Base-by-base conservation (phyloP, 2,797 vertebrate species). In the Sparidentex hasta region DNA sequence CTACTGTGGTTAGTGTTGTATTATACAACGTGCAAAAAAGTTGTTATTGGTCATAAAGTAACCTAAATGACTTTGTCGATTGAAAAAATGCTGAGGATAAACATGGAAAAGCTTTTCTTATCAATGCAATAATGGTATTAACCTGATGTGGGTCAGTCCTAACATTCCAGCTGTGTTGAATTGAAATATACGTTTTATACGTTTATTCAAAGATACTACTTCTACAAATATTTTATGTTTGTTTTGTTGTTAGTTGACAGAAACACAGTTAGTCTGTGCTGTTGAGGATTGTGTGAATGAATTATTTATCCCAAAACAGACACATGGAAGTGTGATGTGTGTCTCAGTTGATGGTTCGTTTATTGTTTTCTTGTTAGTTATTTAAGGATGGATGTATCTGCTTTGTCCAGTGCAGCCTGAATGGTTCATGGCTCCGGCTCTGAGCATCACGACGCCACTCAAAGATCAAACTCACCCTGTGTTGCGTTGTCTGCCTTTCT, bases 371-470 rank as follows among this genome's bases (percentile, higher is more conserved):
- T 16, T 8, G 12, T 50, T 65, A 7, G 20, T 21, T 9, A n/a
- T 44, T 44, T 71, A 47, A 23, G 25, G 7, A 2, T 61, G 23
- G 33, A 18, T 5, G 21, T 3, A 38, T 18, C 41, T 33, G 2
- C 41, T 17, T 29, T 20, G 21, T 68, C 48, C 29, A 1, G 9
- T 11, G 55, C 33, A 20, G 68, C 27, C 29, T 21, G 33, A 2
- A 14, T 16, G 43, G 50, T 56, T 33, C 44, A 50, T 62, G 65
- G 27, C 67, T 71, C 13, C 18, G 41, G 48, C 46, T 20, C 57
- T 17, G 44, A 67, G 59, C 62, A 43, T 50, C 57, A 29, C 20
- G 2, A 71, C 54, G 61, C 77, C 71, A 47, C 33, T 70, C 17
- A 1, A 50, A 33, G 50, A 55, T 75, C 61, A 7, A 17, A 13